Evolutionary conservation across 1,140 invertebrate species (phyloP), one percentile per base, ranked within the genome.

Genomic region (Trissolcus basalis): DNA sequence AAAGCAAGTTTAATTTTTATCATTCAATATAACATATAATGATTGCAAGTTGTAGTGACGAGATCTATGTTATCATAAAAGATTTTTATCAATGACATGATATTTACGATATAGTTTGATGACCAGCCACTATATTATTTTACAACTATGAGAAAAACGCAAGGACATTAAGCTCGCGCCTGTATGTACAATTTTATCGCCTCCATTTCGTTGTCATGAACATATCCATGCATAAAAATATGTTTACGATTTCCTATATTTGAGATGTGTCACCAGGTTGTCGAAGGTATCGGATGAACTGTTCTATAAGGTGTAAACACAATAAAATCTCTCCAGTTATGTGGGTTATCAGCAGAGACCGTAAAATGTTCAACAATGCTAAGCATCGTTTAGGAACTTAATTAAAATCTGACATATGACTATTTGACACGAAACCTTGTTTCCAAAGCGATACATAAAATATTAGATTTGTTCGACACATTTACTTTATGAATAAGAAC

Each of bases 181-280:
- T 63, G 55, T 27, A 27, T 51, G 35, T 58, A 59, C 50, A 56
- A 32, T 65, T 73, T 73, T 73, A 73, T 73, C 61, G 41, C 35
- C 12, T 9, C 43, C 36, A 27, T 59, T 73, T 58, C 60, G 43
- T 64, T 14, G 69, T 58, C 69, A 61, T 72, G 58, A 64, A 72
- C 45, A 59, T 41, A 47, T 72, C 64, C 64, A 64, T 64, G 41
- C 59, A 50, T 64, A 64, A 72, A 58, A 59, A 51, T 72, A 33
- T 61, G 50, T 70, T 70, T 70, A 70, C 56, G 67, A 55, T 70
- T 70, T 70, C 56, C 67, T 70, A 70, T 55, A 70, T 60, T 49
- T 48, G 50, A 70, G 56, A 60, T 59, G 36, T 58, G 69, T 72
- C 60, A 72, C 53, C 47, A 44, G 3, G n/a, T 51, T 15, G 69